Evolutionary conservation across 2,113 vertebrate species (phyloP).

Genomic region (Meles meles): DNA sequence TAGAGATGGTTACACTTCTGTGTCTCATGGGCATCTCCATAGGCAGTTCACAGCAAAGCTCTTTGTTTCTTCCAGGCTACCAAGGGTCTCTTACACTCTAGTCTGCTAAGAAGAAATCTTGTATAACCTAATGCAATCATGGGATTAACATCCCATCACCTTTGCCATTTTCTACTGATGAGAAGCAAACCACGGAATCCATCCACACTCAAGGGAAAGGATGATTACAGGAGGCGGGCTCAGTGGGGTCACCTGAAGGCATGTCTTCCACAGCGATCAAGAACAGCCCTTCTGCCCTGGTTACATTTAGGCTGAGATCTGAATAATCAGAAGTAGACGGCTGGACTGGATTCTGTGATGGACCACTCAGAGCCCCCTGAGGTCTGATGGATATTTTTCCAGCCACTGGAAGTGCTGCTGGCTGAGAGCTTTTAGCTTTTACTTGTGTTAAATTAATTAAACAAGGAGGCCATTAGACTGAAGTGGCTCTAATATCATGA

Average conservation of each 20-base stretch:
- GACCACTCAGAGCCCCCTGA: neutral
- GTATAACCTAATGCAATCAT: too few species aligned
- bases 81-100: neutral
- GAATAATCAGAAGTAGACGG: neutral
- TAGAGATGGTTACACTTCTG: too few species aligned
- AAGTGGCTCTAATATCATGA: neutral
- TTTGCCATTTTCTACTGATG: too few species aligned
- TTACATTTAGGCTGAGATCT: neutral
- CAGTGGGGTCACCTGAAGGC: neutral
- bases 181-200: neutral
- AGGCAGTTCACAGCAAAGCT: neutral
- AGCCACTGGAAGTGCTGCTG: neutral
- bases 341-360: too few species aligned
- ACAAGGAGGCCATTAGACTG: neutral
- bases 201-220: neutral
- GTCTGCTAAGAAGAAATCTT: neutral
- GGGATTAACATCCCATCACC: too few species aligned
- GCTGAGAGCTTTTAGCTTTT: neutral
- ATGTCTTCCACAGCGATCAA: neutral
- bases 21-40: neutral
- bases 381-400: neutral
- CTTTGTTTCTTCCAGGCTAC: neutral
- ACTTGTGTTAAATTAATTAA: neutral
- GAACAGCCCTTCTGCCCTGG: neutral
- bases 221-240: neutral